Conservation (phyloP, 2,113 vertebrate species). For the Bagarius yarrelli region DNA sequence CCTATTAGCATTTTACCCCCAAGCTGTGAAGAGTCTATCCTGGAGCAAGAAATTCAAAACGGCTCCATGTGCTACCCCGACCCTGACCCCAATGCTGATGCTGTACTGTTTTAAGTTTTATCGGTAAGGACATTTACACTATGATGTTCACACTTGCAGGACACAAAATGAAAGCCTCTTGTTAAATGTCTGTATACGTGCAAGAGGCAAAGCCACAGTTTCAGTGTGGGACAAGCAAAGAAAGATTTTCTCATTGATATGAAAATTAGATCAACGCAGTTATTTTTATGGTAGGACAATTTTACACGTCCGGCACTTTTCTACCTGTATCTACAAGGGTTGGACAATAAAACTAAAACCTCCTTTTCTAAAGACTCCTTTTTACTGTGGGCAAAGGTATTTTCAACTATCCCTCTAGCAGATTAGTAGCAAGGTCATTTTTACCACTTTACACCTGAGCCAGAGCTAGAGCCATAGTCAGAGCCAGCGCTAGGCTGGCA, state of each 20-base stretch:
- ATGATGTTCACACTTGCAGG: neutral
- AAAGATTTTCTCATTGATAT: neutral
- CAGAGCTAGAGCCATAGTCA: too few relatives aligned
- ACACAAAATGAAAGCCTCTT: too few relatives aligned
- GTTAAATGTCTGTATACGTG: neutral
- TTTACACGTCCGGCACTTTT: too few relatives aligned
- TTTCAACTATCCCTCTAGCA: too few relatives aligned
- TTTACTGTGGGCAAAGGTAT: too few relatives aligned
- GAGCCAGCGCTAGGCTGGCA: too few relatives aligned
- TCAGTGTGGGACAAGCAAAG: neutral
- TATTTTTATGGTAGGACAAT: too few relatives aligned
- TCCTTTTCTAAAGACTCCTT: too few relatives aligned
- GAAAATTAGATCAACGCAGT: neutral
- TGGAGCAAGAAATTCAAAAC: slow-evolving; percentile 54
- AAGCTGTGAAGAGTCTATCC: slow-evolving; percentile 55
- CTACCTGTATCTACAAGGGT: too few relatives aligned
- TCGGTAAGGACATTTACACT: slow-evolving; percentile 32
- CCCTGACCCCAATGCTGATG: slow-evolving; percentile 55
- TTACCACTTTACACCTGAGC: too few relatives aligned
- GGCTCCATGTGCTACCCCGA: slow-evolving; percentile 57
- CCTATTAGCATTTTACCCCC: slow-evolving; percentile 51
- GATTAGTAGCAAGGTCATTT: too few relatives aligned
- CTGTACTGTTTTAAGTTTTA: slow-evolving; percentile 69
- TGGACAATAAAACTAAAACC: too few relatives aligned
- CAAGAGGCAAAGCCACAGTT: neutral